Base-by-base conservation (phyloP, 2,888 invertebrate species). In the Drosophila paranaensis region DNA sequence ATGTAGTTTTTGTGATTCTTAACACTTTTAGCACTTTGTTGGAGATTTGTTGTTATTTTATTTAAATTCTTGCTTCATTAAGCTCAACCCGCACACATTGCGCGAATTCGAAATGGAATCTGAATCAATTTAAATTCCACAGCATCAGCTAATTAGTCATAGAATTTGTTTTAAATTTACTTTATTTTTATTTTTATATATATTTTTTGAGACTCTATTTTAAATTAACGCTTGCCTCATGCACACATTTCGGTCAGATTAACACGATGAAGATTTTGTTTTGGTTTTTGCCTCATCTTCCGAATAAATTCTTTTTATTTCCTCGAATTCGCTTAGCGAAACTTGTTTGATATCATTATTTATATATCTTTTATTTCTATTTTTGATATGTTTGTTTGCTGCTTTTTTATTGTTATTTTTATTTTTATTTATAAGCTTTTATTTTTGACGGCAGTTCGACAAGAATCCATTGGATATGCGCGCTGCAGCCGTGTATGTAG, bases 61-160 rank as follows among this genome's bases (percentile, higher is more conserved):
- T 75, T 75, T 69, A 45, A 66, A 73, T 75, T 71, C 54, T 42
- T 56, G 65, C 50, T 76, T 78, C 68, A 73, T 67, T 82, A 60
- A 76, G 60, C 37, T 57, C 16, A 53, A 11, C 51, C 71, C 56
- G 51, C 62, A 33, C n/a, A 50, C 50, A 45, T 42, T 53, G 45
- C 37, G 27, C 25, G 42, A 27, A 55, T 50, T 40, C 27, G 27
- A 67, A 61, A 51, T 56, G 35, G 46, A 72, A 62, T 67, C 20
- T 35, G 40, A 43, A 51, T 76, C 75, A 78, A 82, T 80, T 89
- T 63, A 79, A 77, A 81, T 85, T 84, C 79, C 88, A 65, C 50
- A 71, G 76, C 71, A 58, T 63, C 62, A 48, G 63, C 79, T 81
- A 88, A 84, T 84, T 87, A 84, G 89, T 84, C 84, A 84, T 79